These are phyloP conservation scores for Chloebia gouldiae DNA, from an alignment of 2,113 vertebrate species.

Conservation along the genomic window DNA sequence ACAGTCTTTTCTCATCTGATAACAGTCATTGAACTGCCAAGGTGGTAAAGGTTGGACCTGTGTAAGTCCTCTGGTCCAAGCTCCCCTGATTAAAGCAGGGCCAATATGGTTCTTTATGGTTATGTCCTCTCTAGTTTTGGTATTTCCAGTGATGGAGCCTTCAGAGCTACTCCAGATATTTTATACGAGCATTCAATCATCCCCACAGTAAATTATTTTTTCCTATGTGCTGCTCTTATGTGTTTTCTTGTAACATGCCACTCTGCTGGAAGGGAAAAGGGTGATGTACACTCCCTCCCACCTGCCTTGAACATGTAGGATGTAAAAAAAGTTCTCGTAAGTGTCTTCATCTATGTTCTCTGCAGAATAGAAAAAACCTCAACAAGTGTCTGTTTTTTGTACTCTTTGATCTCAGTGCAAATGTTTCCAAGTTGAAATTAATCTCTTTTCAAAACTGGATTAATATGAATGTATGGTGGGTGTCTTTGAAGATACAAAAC, in stretches of 20 bases:
- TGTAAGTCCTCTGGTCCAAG: not conserved
- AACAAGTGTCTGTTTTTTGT: not conserved
- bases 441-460: not conserved
- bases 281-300: not conserved
- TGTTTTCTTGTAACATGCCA: not conserved
- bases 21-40: not conserved
- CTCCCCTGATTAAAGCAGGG: not conserved
- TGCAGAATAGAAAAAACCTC: not conserved
- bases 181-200: not conserved
- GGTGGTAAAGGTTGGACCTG: not conserved
- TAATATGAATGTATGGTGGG: not conserved
- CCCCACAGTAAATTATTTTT: not conserved
- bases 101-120: not conserved
- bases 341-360: not conserved
- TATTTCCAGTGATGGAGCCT: not conserved
- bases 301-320: not conserved
- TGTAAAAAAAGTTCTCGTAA: not conserved
- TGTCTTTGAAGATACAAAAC: not conserved
- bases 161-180: not conserved
- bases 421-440: not conserved
- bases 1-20: not conserved
- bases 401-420: not conserved
- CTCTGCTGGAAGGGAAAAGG: not conserved
- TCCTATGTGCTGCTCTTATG: rapidly evolving
- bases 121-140: not conserved